Conservation (phyloP, 2,797 vertebrate species). For the Loriculus beryllinus region DNA sequence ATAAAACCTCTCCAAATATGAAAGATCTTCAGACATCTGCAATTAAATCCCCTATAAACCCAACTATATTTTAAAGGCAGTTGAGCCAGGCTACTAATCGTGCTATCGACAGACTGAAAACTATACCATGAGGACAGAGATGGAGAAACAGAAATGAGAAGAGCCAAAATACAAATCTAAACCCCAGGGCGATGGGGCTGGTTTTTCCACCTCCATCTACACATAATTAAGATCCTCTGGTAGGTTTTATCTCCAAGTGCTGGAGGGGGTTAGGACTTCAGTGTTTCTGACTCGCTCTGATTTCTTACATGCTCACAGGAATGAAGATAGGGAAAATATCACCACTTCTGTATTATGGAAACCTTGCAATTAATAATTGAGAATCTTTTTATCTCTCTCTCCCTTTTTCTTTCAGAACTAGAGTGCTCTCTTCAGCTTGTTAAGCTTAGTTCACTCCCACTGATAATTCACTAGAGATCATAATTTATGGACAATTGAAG, state of each 20-base stretch:
- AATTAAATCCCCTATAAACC: slow-evolving; percentile 45
- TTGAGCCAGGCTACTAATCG: not conserved
- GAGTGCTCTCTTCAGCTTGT: slow-evolving; percentile 86
- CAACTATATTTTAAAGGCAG: slow-evolving; percentile 32
- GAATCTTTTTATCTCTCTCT: slow-evolving; percentile 82
- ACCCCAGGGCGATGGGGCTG: not conserved
- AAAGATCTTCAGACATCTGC: slow-evolving; percentile 34
- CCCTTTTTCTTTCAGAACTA: slow-evolving; percentile 81
- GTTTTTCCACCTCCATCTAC: not conserved
- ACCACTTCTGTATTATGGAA: slow-evolving; percentile 75
- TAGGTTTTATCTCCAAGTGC: slow-evolving; percentile 46
- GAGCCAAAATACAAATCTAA: slow-evolving; percentile 24
- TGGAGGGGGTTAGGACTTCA: slow-evolving; percentile 54
- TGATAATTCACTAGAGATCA: slow-evolving; percentile 96
- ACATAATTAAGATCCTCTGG: slow-evolving; percentile 18
- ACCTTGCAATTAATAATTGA: slow-evolving; percentile 94
- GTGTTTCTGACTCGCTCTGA: slow-evolving; percentile 53
- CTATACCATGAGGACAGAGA: not conserved
- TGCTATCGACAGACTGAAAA: not conserved
- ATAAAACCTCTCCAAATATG: slow-evolving; percentile 38
- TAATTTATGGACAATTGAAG: slow-evolving; percentile 99
- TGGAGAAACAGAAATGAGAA: not conserved
- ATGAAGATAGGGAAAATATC: slow-evolving; percentile 71
- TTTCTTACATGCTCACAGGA: slow-evolving; percentile 59
- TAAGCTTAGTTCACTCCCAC: slow-evolving; percentile 90